Evolutionary conservation across 2,888 invertebrate species (phyloP).

Genomic region (Agriotes lineatus): DNA sequence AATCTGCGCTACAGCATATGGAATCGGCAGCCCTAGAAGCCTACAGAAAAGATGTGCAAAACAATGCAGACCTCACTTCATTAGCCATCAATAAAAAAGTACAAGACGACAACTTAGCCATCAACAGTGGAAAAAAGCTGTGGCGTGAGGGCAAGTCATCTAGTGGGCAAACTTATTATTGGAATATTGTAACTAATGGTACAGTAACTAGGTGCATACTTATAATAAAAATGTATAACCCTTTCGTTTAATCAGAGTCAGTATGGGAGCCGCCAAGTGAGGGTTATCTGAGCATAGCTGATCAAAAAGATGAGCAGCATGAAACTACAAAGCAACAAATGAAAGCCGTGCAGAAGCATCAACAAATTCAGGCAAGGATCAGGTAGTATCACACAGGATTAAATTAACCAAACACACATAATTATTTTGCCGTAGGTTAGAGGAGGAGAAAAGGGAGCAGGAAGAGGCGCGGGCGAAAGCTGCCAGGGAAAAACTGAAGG

Average conservation of each 20-base stretch:
- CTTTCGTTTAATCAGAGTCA: constrained; percentile 71
- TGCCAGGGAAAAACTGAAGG: constrained; percentile 67
- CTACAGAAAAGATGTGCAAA: constrained; percentile 86
- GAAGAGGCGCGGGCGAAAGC: constrained; percentile 68
- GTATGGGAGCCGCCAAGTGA: constrained; percentile 82
- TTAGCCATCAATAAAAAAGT: constrained; percentile 65
- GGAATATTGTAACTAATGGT: constrained; percentile 89
- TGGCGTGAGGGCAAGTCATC: constrained; percentile 87
- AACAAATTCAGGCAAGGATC: constrained; percentile 39
- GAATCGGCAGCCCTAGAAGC: constrained; percentile 91
- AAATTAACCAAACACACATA: not conserved
- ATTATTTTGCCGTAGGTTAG: constrained; percentile 48
- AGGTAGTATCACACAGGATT: too few relatives aligned
- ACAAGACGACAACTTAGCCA: constrained; percentile 58
- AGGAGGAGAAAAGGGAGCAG: constrained; percentile 64
- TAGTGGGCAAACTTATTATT: constrained; percentile 86
- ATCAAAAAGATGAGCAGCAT: constrained; percentile 72
- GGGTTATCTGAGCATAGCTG: constrained; percentile 76
- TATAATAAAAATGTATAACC: too few relatives aligned
- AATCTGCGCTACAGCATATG: constrained; percentile 87
- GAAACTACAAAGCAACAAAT: constrained; percentile 66
- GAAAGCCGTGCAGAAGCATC: constrained; percentile 58
- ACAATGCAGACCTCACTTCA: constrained; percentile 74
- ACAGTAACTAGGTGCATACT: too few relatives aligned
- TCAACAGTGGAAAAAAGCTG: constrained; percentile 63